Base-by-base conservation (phyloP, 2,888 invertebrate genomes). In the Chaitophorus viminalis region DNA sequence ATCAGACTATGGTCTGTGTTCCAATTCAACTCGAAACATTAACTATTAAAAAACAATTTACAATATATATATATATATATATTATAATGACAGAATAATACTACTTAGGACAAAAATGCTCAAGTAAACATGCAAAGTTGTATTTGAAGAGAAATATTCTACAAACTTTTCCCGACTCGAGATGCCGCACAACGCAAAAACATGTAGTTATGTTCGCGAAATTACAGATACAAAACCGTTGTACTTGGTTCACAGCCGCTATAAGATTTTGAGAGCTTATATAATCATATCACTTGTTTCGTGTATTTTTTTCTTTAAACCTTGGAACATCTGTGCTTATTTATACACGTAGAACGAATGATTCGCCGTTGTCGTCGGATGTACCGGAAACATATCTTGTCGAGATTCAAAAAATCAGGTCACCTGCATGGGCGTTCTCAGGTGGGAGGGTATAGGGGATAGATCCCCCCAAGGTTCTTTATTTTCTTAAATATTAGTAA, bases 101-200 rank as follows among this genome's bases (percentile, higher is more conserved):
- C 46, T 46, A 46, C 46, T 46, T 11, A 46, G 11, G 14, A 79
- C 36, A 65, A 79, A 79, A 65, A 65, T 11, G n/a, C 36, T 65
- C n/a, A n/a, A 36, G 33, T 78, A 33, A 78, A 79, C 79, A 60
- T n/a, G n/a, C 25, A 36, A 36, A 79, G 25, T 65, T 65, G 33
- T 79, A 9, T 25, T 79, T n/a, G n/a, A n/a, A 65, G 25, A 65
- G 8, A 60, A 60, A 79, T 9, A 29, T 33, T 78, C 60, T 33
- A 25, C 54, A 78, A 78, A 54, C 54, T 31, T 54, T 68, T 11
- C 31, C 54, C 14, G 77, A 36, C 72, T 18, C 21, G 33, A 36
- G 14, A 72, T 33, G 8, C n/a, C n/a, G 21, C 21, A 46, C 14
- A 0, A 33, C 11, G 25, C 52, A 33, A 3, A 14, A 52, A 11